A percentile compares a stretch with the other conserved stretches of the same genome.
These are phyloP conservation scores for Helicolenus hilgendorfi DNA, from an alignment of 2,797 vertebrate species.

Conservation along the genomic window DNA sequence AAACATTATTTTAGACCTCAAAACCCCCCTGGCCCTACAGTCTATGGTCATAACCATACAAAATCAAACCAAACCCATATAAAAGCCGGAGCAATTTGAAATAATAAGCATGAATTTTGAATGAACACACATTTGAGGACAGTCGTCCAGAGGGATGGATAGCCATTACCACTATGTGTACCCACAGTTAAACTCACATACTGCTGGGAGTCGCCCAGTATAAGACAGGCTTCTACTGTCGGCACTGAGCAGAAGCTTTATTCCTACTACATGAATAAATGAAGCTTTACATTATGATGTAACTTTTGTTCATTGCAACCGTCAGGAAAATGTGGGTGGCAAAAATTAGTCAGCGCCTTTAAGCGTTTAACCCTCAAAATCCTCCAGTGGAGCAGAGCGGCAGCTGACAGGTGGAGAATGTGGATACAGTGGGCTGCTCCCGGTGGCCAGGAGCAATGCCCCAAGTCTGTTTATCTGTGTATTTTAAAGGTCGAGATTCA, in stretches of 20 bases:
- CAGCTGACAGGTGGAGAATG: background rate
- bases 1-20: background rate
- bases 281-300: conserved; percentile 45
- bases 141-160: background rate
- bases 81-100: background rate
- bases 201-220: background rate
- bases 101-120: background rate
- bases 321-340: conserved; percentile 19
- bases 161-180: background rate
- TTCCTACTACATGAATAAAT: conserved; percentile 53
- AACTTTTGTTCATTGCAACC: background rate
- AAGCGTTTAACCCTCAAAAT: conserved; percentile 29
- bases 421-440: background rate
- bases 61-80: background rate
- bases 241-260: background rate
- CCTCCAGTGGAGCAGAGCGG: conserved; percentile 4
- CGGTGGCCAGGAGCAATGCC: background rate
- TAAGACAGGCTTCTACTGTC: background rate
- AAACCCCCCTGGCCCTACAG: background rate
- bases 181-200: background rate
- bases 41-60: background rate
- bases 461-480: background rate
- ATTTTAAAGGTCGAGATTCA: background rate
- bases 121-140: background rate
- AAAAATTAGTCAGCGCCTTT: conserved; percentile 13